Evolutionary conservation across 2,113 vertebrate species (phyloP).

Genomic region (Gopherus evgoodei): DNA sequence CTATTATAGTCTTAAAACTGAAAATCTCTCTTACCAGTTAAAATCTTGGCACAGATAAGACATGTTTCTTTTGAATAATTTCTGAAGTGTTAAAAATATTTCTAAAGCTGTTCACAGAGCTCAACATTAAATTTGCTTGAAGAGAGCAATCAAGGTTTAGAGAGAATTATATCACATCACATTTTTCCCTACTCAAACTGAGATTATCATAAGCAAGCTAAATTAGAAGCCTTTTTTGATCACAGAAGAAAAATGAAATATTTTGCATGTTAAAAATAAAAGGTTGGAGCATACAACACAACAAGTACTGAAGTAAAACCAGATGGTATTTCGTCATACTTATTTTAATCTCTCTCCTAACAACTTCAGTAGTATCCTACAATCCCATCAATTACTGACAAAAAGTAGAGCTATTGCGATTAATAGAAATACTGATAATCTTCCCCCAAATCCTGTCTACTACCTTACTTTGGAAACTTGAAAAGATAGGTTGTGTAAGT

Average conservation of each 20-base stretch:
- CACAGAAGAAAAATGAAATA: neutral
- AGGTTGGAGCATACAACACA: neutral
- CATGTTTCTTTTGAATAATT: neutral
- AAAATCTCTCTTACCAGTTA: neutral
- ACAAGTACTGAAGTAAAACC: neutral
- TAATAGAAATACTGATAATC: neutral
- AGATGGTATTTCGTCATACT: neutral
- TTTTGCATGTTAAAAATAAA: constrained; percentile 15
- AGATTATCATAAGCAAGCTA: constrained; percentile 19
- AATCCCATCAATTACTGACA: neutral
- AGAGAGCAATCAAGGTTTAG: neutral
- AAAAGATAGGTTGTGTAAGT: neutral
- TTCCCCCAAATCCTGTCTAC: neutral
- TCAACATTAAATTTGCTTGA: neutral
- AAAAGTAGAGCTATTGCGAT: neutral
- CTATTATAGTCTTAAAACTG: neutral
- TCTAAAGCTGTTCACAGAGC: neutral
- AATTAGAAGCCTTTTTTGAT: neutral
- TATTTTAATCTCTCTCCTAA: neutral
- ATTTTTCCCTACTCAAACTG: neutral
- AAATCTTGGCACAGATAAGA: neutral
- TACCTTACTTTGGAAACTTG: neutral
- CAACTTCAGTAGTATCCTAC: neutral
- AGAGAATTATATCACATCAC: neutral
- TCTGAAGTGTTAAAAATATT: constrained; percentile 7